Conservation (phyloP, 2,888 invertebrate species). For the Melieria omissa region DNA sequence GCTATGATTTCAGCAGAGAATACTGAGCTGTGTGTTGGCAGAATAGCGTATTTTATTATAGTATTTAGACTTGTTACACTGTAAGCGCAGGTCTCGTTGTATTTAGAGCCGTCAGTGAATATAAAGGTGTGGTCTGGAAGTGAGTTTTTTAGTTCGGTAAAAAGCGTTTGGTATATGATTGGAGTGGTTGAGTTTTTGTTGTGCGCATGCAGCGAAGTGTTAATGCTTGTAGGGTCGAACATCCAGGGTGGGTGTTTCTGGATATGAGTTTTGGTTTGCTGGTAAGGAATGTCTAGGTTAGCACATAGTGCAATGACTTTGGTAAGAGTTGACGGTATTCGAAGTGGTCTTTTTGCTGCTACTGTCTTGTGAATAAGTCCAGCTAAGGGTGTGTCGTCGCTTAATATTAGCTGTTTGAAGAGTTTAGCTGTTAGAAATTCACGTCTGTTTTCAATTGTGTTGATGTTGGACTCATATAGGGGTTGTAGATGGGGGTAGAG, state of each 20-base stretch:
- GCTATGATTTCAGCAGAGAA: conserved; percentile 6
- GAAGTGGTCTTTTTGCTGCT: background rate
- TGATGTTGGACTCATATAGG: background rate
- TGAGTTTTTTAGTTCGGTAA: background rate
- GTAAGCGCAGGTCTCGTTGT: background rate
- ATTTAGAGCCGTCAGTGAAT: background rate
- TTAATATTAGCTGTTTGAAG: too few relatives aligned
- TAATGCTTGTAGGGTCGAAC: background rate
- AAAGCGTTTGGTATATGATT: background rate
- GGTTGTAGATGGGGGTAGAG: background rate
- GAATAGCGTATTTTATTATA: background rate
- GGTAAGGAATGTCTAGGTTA: conserved; percentile 2
- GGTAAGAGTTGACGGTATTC: background rate
- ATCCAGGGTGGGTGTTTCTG: background rate
- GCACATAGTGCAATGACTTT: background rate
- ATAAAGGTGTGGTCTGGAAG: conserved; percentile 1
- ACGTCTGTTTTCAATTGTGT: background rate
- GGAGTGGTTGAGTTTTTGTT: background rate
- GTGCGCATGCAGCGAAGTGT: background rate
- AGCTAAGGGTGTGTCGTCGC: background rate
- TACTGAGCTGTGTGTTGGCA: conserved; percentile 4
- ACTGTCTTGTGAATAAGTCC: background rate
- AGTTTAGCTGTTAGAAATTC: background rate
- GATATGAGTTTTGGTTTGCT: background rate
- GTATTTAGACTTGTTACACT: background rate